These are phyloP conservation scores for Cyphomyrmex costatus DNA, from an alignment of 1,140 invertebrate genomes.

Conservation along the genomic window DNA sequence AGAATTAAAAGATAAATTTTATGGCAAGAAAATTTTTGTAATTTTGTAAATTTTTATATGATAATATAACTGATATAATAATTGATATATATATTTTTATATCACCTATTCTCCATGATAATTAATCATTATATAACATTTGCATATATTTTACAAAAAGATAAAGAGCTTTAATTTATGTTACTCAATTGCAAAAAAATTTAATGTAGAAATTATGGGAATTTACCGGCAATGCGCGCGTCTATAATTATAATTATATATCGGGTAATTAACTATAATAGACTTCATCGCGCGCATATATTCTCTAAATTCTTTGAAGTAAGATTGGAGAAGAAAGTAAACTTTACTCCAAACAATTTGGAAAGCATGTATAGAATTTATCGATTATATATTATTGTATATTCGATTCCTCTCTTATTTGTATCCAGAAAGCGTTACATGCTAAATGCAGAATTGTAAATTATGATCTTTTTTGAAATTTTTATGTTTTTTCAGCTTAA, in stretches of 20 bases:
- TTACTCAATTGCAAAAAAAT: neutral
- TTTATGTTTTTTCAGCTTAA: neutral
- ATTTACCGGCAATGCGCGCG: neutral
- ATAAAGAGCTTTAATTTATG: neutral
- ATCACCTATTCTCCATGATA: neutral
- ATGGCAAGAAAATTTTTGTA: neutral
- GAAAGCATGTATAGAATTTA: too few species aligned
- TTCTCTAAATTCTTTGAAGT: too few species aligned
- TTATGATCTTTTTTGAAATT: neutral
- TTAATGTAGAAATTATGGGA: neutral
- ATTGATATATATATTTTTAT: neutral
- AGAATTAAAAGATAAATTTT: neutral
- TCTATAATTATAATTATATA: neutral
- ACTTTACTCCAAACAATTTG: too few species aligned
- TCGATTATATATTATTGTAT: too few species aligned
- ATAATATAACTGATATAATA: neutral
- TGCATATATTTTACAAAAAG: neutral
- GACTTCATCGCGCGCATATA: neutral
- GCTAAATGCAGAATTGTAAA: neutral
- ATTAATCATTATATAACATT: slow-evolving; percentile 10
- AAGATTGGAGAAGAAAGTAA: too few species aligned
- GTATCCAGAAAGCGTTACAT: too few species aligned
- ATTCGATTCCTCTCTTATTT: too few species aligned
- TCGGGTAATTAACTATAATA: neutral
- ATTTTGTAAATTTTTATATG: neutral